phyloP scores from a whole-genome alignment of 2,888 invertebrate genomes.

The Acanthoscelides obtectus region DNA sequence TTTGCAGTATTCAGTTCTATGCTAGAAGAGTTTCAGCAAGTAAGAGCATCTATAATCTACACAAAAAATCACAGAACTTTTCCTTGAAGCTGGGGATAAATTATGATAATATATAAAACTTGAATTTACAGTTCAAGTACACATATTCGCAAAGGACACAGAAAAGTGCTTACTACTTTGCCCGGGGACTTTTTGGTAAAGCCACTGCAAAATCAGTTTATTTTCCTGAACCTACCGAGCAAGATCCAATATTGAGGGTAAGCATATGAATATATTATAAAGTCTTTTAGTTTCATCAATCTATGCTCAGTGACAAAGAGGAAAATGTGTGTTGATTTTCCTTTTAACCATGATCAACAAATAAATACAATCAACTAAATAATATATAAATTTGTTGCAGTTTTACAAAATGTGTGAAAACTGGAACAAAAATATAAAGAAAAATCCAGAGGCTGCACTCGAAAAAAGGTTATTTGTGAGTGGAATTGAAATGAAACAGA shows the following conservation, averaged over 20 bases:
- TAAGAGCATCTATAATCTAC: too few relatives aligned
- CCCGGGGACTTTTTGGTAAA: slow-evolving; percentile 69
- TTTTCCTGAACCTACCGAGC: slow-evolving; percentile 60
- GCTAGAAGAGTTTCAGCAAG: too few relatives aligned
- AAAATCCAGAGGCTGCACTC: slow-evolving; percentile 32
- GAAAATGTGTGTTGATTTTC: too few relatives aligned
- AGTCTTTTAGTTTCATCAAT: slow-evolving; percentile 1
- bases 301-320: too few relatives aligned
- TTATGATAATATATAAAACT: too few relatives aligned
- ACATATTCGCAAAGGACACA: slow-evolving; percentile 73
- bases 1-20: too few relatives aligned
- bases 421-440: slow-evolving; percentile 40
- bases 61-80: too few relatives aligned
- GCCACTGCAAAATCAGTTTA: slow-evolving; percentile 56
- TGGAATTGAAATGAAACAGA: slow-evolving; percentile 47
- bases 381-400: slow-evolving; percentile 26
- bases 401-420: slow-evolving; percentile 45
- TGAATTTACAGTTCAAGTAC: slow-evolving; percentile 64
- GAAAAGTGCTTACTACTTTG: slow-evolving; percentile 71
- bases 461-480: slow-evolving; percentile 35
- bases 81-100: too few relatives aligned
- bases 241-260: slow-evolving; percentile 44
- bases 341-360: too few relatives aligned
- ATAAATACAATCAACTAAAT: neutral
- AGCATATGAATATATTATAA: too few relatives aligned